A percentile compares a stretch with the other conserved stretches of the same genome.
These are phyloP conservation scores for Gymnoscopelus braueri DNA, from an alignment of 2,797 vertebrate genomes.

Conservation along the genomic window DNA sequence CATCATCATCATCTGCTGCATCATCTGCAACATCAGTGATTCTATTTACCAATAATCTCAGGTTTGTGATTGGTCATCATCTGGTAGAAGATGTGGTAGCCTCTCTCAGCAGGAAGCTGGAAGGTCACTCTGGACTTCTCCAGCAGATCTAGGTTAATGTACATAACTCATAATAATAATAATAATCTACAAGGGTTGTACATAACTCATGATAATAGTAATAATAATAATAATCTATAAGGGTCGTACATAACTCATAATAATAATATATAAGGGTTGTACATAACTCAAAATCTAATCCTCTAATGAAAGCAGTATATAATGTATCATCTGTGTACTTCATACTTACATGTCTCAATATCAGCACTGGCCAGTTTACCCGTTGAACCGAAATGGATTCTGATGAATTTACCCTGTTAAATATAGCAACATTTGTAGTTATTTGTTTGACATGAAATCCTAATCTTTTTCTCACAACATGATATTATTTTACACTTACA, in stretches of 20 bases:
- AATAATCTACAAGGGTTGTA: no score
- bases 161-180: conserved; percentile 11
- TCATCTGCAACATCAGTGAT: no score
- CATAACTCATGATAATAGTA: no score
- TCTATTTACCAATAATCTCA: conserved; percentile 79
- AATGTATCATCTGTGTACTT: background rate
- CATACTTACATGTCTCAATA: conserved; percentile 89
- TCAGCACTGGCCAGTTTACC: conserved; percentile 91
- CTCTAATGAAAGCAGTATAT: no score
- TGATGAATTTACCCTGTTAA: conserved; percentile 86
- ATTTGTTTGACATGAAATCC: background rate
- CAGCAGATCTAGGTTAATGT: conserved; percentile 80
- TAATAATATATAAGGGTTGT: no score
- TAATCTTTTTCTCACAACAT: background rate
- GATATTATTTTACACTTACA: conserved; percentile 68
- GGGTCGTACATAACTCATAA: no score
- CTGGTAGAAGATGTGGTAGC: conserved; percentile 92
- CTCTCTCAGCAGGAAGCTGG: conserved; percentile 88
- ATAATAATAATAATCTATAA: no score
- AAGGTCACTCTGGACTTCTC: conserved; percentile 90
- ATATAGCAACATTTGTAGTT: background rate
- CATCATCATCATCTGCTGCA: no score
- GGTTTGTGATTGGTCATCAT: conserved; percentile 89
- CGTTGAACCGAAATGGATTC: conserved; percentile 73
- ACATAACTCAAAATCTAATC: no score